These are phyloP conservation scores for Halcyon senegalensis DNA, from an alignment of 2,113 vertebrate species.

Conservation along the genomic window DNA sequence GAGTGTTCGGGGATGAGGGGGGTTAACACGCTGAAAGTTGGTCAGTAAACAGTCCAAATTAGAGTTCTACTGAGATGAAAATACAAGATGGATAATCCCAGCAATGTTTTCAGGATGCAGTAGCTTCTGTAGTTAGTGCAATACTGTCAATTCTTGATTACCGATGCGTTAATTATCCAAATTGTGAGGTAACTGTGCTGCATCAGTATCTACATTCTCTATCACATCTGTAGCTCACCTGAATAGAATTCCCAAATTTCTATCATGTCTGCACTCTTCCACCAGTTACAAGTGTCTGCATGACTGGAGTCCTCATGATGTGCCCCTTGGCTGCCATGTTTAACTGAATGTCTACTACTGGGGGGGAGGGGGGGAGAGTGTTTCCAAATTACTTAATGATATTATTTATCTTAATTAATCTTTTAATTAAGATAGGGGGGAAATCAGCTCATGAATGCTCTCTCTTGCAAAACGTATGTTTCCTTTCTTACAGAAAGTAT, in stretches of 20 bases:
- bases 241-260: background rate
- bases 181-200: background rate
- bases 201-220: background rate
- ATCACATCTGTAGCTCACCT: background rate
- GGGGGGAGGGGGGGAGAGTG: no score
- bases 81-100: background rate
- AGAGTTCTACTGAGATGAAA: slow-evolving; percentile 10
- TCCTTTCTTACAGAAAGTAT: background rate
- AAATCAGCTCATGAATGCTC: background rate
- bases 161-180: background rate
- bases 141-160: background rate
- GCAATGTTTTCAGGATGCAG: background rate
- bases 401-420: slow-evolving; percentile 24
- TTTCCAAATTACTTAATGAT: background rate
- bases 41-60: slow-evolving; percentile 50
- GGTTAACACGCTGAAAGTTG: slow-evolving; percentile 16
- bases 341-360: background rate
- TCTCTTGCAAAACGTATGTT: background rate
- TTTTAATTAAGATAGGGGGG: background rate
- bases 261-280: background rate
- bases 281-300: background rate
- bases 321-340: background rate
- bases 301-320: background rate
- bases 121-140: background rate
- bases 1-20: background rate